Percentiles rank a stretch among this genome's conserved stretches.
Conservation (phyloP, 2,113 vertebrate genomes). For the Cochlearius cochlearius region DNA sequence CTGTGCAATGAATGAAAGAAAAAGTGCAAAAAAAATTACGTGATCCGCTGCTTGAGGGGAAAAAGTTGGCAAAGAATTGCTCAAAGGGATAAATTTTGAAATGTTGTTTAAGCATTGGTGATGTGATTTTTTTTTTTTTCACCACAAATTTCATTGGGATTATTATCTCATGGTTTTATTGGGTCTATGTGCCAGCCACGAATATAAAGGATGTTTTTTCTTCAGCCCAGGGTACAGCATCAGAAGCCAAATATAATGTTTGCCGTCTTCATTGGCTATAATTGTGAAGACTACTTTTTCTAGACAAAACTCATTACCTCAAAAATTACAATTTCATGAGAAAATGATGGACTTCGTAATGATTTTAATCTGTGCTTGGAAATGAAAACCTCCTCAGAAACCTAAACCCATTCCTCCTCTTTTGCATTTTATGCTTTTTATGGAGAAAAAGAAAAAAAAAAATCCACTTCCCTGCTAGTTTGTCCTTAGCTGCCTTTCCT, state of each 20-base stretch:
- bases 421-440: background rate
- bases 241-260: background rate
- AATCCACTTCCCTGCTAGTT: background rate
- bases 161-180: constrained; percentile 43
- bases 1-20: background rate
- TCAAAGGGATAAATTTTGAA: background rate
- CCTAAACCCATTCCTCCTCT: background rate
- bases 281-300: background rate
- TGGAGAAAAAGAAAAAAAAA: background rate
- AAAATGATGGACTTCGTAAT: background rate
- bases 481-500: constrained; percentile 1
- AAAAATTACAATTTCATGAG: background rate
- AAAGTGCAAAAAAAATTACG: background rate
- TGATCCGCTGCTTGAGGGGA: background rate
- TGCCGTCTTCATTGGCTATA: background rate
- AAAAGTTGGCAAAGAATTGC: background rate
- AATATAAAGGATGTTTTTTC: background rate
- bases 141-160: constrained; percentile 2
- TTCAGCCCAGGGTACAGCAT: background rate
- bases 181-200: background rate
- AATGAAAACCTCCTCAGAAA: background rate
- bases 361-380: background rate
- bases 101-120: background rate
- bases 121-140: background rate
- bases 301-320: background rate